Evolutionary conservation across 2,797 vertebrate species (phyloP).

Genomic region (Carcharodon carcharias): DNA sequence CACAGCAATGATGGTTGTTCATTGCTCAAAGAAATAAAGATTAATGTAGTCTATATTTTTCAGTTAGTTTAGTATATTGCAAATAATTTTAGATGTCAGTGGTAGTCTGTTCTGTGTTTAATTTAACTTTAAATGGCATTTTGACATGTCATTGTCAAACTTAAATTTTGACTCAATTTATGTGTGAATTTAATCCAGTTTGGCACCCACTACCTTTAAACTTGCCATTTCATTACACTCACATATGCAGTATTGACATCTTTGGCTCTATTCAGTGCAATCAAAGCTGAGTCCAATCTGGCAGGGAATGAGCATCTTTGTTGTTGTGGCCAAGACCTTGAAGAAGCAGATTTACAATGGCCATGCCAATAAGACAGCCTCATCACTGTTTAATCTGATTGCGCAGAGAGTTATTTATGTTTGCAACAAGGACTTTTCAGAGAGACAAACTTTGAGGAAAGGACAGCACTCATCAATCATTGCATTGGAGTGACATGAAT

Average conservation of each 20-base stretch:
- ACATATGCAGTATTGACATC: conserved; percentile 20
- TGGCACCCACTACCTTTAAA: neutral
- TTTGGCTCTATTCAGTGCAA: conserved; percentile 21
- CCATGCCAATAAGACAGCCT: neutral
- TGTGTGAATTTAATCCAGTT: neutral
- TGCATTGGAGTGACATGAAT: neutral
- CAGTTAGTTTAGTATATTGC: neutral
- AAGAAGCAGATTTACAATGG: neutral
- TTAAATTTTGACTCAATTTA: conserved; percentile 9
- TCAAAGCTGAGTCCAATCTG: conserved; percentile 23
- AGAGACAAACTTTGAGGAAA: neutral
- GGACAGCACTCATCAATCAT: neutral
- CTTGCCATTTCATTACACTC: conserved; percentile 25
- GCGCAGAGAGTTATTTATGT: neutral
- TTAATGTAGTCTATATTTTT: neutral
- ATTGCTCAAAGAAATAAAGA: neutral
- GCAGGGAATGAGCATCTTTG: conserved; percentile 16
- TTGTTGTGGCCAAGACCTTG: conserved; percentile 7
- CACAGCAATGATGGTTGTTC: neutral
- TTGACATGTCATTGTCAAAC: neutral
- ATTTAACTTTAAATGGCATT: neutral
- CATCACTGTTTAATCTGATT: neutral
- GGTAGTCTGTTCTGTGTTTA: neutral
- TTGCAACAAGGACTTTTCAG: neutral
- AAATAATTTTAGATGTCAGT: neutral